Conservation (phyloP, 2,113 vertebrate species). For the Merops nubicus region DNA sequence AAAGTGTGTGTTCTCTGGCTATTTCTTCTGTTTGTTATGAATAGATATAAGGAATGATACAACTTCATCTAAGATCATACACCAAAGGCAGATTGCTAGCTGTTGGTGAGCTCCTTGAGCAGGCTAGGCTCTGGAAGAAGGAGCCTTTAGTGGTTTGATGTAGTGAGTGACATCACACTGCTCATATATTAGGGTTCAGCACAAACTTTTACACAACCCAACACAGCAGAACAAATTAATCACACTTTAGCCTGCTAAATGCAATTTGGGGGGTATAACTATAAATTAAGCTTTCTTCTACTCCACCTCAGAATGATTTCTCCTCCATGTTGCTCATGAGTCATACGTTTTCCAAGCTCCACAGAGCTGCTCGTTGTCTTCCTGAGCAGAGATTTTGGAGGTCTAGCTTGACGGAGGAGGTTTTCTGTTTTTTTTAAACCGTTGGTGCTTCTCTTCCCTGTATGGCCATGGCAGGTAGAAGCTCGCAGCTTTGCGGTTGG, state of each 20-base stretch:
- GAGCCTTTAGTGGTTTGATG: background rate
- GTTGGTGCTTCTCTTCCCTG: background rate
- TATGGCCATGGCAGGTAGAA: conserved; percentile 29
- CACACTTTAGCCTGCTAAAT: background rate
- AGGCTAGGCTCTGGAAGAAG: background rate
- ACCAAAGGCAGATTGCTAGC: background rate
- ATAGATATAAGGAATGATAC: background rate
- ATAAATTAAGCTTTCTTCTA: background rate
- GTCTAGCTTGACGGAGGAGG: background rate
- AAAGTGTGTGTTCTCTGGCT: background rate
- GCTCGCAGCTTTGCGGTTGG: conserved; percentile 12
- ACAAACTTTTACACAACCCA: background rate
- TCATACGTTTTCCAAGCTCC: background rate
- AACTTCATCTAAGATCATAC: background rate
- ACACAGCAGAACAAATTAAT: background rate
- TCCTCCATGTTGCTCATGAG: background rate
- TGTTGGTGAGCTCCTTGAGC: background rate
- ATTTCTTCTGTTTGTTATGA: background rate
- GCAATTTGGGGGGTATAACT: background rate
- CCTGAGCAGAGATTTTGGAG: background rate
- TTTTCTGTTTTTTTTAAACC: conserved; percentile 8
- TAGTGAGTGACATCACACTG: background rate
- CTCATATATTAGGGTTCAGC: background rate
- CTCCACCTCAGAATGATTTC: background rate
- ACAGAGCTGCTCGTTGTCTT: background rate